These are phyloP conservation scores for Tetragonula clypearis DNA, from an alignment of 1,140 invertebrate genomes.

Conservation along the genomic window DNA sequence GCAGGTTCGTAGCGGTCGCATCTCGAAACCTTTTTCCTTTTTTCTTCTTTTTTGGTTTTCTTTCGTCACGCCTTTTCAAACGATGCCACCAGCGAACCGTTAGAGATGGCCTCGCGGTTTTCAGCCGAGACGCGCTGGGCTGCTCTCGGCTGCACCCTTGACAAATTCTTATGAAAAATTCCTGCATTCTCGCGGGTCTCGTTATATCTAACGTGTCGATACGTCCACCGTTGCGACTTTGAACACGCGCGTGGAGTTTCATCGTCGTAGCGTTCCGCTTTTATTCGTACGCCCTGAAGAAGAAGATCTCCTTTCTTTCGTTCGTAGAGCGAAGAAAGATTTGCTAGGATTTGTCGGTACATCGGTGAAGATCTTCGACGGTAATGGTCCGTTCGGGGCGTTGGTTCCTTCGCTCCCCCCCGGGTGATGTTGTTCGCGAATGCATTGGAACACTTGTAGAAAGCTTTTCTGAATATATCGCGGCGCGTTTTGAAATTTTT, in stretches of 20 bases:
- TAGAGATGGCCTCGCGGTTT: background rate
- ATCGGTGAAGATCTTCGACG: background rate
- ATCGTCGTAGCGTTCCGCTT: background rate
- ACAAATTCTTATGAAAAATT: background rate
- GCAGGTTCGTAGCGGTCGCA: background rate
- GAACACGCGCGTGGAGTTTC: background rate
- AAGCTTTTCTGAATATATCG: background rate
- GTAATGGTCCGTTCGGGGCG: conserved; percentile 6
- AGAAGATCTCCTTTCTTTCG: background rate
- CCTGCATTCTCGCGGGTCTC: background rate
- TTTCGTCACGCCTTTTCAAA: background rate
- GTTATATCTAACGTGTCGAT: background rate
- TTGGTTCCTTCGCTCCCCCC: background rate
- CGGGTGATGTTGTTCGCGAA: background rate
- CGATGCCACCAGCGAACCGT: background rate
- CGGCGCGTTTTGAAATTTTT: background rate
- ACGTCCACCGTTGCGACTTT: background rate
- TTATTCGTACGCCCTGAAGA: background rate
- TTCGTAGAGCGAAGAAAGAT: background rate
- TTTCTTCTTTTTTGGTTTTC: no score
- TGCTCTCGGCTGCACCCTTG: background rate
- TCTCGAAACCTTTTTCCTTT: background rate
- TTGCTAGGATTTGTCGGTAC: background rate
- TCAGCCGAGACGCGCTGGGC: background rate
- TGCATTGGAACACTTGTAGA: background rate